Percentiles rank a stretch among this genome's conserved stretches.
Conservation (phyloP, 2,113 vertebrate genomes). For the Spea bombifrons region DNA sequence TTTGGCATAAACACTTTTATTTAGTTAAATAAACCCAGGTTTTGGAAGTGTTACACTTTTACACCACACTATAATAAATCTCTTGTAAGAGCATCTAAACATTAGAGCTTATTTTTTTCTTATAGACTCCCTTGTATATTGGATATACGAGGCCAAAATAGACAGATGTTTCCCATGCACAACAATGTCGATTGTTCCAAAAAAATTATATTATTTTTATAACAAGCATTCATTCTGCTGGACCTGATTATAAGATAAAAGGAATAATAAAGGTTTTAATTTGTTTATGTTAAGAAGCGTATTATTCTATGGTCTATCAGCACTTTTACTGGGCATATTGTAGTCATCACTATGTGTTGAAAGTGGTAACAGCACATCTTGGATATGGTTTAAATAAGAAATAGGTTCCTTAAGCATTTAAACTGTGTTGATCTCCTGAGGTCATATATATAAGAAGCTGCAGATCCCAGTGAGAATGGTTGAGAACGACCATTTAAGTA, state of each 20-base stretch:
- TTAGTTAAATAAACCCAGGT: slow-evolving; percentile 16
- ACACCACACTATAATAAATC: slow-evolving; percentile 23
- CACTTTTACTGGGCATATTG: slow-evolving; percentile 21
- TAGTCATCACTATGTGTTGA: slow-evolving; percentile 4
- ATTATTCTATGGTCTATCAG: slow-evolving; percentile 32
- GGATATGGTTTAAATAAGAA: not conserved
- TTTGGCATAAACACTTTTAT: slow-evolving; percentile 6
- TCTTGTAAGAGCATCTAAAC: slow-evolving; percentile 9
- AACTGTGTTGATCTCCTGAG: not conserved
- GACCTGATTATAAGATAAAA: slow-evolving; percentile 35
- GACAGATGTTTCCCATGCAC: slow-evolving; percentile 44
- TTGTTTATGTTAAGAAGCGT: slow-evolving; percentile 27
- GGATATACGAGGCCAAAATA: slow-evolving; percentile 21
- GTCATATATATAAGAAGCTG: slow-evolving; percentile 16
- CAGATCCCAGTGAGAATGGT: slow-evolving; percentile 10
- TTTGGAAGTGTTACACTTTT: slow-evolving; percentile 12
- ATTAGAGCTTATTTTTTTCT: slow-evolving; percentile 25
- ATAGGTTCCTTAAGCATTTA: not conserved
- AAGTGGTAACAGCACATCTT: slow-evolving; percentile 15
- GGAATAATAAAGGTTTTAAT: slow-evolving; percentile 17
- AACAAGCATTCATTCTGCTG: slow-evolving; percentile 37
- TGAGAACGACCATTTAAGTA: slow-evolving; percentile 19
- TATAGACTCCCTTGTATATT: slow-evolving; percentile 31
- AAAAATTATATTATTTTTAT: slow-evolving; percentile 32
- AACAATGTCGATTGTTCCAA: slow-evolving; percentile 25